A percentile compares a stretch with the other conserved stretches of the same genome.
Conservation (phyloP, 2,888 invertebrate species). For the Nysson spinosus region DNA sequence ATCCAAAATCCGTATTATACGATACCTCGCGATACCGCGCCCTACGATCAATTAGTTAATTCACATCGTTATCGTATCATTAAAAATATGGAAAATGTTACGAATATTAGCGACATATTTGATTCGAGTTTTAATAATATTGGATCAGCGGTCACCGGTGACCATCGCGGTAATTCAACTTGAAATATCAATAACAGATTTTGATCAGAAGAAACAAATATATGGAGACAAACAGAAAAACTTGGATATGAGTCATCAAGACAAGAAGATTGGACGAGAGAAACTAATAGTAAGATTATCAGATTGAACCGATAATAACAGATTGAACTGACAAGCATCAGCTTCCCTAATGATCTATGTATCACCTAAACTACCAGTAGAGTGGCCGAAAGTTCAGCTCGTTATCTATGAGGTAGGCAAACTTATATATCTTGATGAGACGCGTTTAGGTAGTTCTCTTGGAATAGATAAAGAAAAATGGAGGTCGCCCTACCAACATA, state of each 20-base stretch:
- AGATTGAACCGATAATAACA: slow-evolving; percentile 34
- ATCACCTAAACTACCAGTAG: slow-evolving; percentile 44
- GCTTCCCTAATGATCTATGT: slow-evolving; percentile 54
- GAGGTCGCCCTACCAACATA: neutral
- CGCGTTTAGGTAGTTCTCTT: slow-evolving; percentile 24
- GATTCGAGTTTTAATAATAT: no score
- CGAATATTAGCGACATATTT: no score
- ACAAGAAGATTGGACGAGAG: slow-evolving; percentile 12
- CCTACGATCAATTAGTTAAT: no score
- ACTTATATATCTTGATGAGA: slow-evolving; percentile 40
- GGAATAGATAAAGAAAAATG: slow-evolving; percentile 37
- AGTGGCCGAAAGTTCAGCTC: slow-evolving; percentile 49
- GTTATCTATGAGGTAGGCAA: slow-evolving; percentile 44
- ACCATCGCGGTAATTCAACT: no score
- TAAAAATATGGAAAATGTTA: no score
- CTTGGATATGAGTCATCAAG: neutral
- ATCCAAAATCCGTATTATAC: no score
- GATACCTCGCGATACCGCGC: no score
- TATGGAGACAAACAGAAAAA: no score
- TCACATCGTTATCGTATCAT: no score
- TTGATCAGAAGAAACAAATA: no score
- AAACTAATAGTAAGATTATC: slow-evolving; percentile 34
- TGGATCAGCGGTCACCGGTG: no score
- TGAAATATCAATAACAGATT: no score
- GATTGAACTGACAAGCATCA: slow-evolving; percentile 28